Percentiles rank a stretch among this genome's conserved stretches.
These are phyloP conservation scores for Penaeus vannamei DNA, from an alignment of 1,140 invertebrate genomes.

Conservation along the genomic window DNA sequence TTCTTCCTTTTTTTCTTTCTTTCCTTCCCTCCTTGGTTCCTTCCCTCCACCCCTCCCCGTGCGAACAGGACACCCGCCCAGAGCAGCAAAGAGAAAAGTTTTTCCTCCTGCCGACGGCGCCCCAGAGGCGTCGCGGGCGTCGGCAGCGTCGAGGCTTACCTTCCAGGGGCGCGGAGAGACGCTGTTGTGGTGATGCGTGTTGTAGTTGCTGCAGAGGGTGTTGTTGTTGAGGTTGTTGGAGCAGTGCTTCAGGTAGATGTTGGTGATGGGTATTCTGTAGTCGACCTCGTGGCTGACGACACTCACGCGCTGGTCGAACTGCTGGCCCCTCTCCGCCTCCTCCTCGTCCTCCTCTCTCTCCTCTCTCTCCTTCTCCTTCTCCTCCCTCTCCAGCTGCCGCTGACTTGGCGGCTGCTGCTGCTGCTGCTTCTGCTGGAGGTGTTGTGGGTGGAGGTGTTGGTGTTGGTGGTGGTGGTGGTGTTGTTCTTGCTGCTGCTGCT, in stretches of 20 bases:
- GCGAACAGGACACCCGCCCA: not conserved
- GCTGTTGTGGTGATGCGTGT: not conserved
- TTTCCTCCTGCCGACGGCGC: too few species aligned
- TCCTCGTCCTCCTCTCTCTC: conserved; percentile 28
- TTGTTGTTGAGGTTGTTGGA: conserved; percentile 14
- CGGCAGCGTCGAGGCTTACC: not conserved
- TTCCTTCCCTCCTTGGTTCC: not conserved
- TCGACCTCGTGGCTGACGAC: conserved; percentile 55
- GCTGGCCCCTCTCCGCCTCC: conserved; percentile 1
- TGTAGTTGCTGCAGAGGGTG: conserved; percentile 31
- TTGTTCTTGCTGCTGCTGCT: not conserved
- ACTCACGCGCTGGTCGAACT: conserved; percentile 40
- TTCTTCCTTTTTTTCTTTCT: too few species aligned
- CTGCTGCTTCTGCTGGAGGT: not conserved
- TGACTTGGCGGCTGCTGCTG: not conserved
- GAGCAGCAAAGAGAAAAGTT: too few species aligned
- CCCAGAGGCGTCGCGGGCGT: too few species aligned
- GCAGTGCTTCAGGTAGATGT: conserved; percentile 54
- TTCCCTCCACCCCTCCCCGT: not conserved
- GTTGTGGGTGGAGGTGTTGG: too few species aligned
- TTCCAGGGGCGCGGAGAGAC: conserved; percentile 7
- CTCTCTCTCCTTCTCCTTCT: conserved; percentile 4
- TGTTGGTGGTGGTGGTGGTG: too few species aligned
- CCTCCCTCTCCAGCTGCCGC: not conserved
- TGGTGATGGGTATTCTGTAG: conserved; percentile 59